phyloP scores from a whole-genome alignment of 2,888 invertebrate species.

The Cataglyphis rosenhaueri region DNA sequence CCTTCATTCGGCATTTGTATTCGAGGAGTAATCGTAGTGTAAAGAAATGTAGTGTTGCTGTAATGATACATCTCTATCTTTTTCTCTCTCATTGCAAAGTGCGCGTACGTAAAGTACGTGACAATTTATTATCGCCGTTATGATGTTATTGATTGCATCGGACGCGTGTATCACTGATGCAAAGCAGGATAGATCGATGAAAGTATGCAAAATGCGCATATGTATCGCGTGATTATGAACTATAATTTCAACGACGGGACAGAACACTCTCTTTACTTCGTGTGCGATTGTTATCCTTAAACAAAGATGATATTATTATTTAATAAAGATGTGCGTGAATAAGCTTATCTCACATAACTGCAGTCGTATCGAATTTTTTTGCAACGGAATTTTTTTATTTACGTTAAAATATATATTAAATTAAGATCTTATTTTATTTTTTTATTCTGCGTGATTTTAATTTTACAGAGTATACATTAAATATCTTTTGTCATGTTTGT shows the following conservation, averaged over 20 bases:
- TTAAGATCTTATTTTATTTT: conserved; percentile 7
- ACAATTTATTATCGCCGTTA: conserved; percentile 6
- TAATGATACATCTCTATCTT: background rate
- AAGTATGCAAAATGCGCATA: background rate
- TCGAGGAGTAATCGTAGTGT: background rate
- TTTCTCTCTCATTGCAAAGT: conserved; percentile 17
- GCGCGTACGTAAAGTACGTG: background rate
- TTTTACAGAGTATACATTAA: background rate
- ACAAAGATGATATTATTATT: conserved; percentile 41
- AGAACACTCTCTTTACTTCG: background rate
- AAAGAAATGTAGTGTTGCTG: background rate
- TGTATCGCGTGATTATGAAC: background rate
- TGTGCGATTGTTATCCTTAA: conserved; percentile 35
- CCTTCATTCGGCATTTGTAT: background rate
- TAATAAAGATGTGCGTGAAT: conserved; percentile 8
- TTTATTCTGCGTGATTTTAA: background rate
- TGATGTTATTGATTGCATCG: background rate
- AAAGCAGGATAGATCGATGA: conserved; percentile 27
- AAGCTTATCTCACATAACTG: background rate
- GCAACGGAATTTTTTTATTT: background rate
- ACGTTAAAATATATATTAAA: background rate
- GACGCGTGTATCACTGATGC: conserved; percentile 15
- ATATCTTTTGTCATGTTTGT: background rate
- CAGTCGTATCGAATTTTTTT: background rate
- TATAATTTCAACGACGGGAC: background rate